A percentile compares a stretch with the other conserved stretches of the same genome.
phyloP scores from a whole-genome alignment of 1,140 invertebrate genomes.

The Pogonus chalceus region DNA sequence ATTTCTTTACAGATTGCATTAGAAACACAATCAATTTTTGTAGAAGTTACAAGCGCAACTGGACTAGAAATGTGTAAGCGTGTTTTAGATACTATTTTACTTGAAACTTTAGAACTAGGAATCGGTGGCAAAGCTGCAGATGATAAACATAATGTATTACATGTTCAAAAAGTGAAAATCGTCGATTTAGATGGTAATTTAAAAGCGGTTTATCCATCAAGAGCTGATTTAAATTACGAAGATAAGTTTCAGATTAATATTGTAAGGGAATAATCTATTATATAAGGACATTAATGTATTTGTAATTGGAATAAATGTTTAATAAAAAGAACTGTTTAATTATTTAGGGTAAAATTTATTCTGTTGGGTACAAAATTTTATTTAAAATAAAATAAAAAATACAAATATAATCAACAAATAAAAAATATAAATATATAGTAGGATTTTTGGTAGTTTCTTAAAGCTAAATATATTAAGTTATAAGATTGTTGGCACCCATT shows the following conservation, averaged over 20 bases:
- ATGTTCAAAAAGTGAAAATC: conserved; percentile 58
- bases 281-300: not conserved
- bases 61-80: conserved; percentile 55
- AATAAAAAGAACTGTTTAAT: too few species aligned
- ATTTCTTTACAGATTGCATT: conserved; percentile 41
- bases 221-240: conserved; percentile 53
- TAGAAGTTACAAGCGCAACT: conserved; percentile 68
- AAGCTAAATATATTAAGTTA: too few species aligned
- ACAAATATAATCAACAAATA: too few species aligned
- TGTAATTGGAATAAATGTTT: not conserved
- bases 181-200: conserved; percentile 57
- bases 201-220: conserved; percentile 66
- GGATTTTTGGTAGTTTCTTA: too few species aligned
- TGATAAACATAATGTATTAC: conserved; percentile 32
- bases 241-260: conserved; percentile 23
- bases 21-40: conserved; percentile 54
- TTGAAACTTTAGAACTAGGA: conserved; percentile 47
- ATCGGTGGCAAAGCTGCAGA: conserved; percentile 32
- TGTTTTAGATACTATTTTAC: conserved; percentile 56
- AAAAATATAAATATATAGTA: too few species aligned
- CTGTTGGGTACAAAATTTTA: too few species aligned
- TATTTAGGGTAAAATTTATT: too few species aligned
- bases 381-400: too few species aligned
- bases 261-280: conserved; percentile 21
- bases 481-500: too few species aligned